These are phyloP conservation scores for Lontra canadensis DNA, from an alignment of 2,113 vertebrate species.

Conservation along the genomic window DNA sequence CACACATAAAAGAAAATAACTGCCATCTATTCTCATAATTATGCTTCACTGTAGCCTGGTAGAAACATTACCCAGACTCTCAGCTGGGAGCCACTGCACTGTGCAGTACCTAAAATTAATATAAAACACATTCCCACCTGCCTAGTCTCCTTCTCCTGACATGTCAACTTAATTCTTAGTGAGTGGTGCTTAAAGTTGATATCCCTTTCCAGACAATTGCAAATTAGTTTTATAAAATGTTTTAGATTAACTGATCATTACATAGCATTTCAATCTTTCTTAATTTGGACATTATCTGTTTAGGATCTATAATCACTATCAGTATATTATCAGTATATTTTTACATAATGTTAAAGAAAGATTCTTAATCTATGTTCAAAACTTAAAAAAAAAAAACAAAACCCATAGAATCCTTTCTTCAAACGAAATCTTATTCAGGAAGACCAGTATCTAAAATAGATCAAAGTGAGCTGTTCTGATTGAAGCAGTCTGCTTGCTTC, in stretches of 20 bases:
- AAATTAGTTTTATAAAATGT: constrained; percentile 14
- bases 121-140: neutral
- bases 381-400: neutral
- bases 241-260: neutral
- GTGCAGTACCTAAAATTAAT: neutral
- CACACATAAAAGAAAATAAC: neutral
- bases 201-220: neutral
- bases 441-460: constrained; percentile 66
- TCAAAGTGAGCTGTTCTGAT: constrained; percentile 56
- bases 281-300: constrained; percentile 3
- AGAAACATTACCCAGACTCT: neutral
- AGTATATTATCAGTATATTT: neutral
- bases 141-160: neutral
- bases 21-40: neutral
- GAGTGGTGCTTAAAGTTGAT: neutral
- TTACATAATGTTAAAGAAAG: constrained; percentile 27
- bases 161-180: neutral
- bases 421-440: constrained; percentile 39
- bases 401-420: constrained; percentile 43
- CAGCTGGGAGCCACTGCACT: neutral
- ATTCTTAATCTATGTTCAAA: constrained; percentile 32
- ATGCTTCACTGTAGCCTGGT: neutral
- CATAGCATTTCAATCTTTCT: neutral
- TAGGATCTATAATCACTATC: neutral
- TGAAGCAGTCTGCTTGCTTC: constrained; percentile 16